phyloP scores from a whole-genome alignment of 2,113 vertebrate species.

The Tachycineta bicolor region DNA sequence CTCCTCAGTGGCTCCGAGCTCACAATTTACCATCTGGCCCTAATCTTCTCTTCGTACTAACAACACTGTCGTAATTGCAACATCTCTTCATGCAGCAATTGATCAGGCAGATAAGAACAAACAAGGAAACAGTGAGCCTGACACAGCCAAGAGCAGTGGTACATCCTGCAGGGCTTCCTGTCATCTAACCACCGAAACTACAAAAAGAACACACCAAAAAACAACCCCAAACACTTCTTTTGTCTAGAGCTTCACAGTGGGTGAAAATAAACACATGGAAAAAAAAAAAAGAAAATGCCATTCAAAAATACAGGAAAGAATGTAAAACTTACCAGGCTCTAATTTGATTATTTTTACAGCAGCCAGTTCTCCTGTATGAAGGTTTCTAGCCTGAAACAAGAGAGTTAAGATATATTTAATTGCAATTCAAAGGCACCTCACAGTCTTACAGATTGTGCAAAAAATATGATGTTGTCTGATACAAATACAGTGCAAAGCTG shows the following conservation, averaged over 20 bases:
- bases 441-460: background rate
- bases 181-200: background rate
- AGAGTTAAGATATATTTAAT: conserved; percentile 47
- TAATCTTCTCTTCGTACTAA: background rate
- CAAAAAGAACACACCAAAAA: background rate
- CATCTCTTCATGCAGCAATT: background rate
- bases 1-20: background rate
- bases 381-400: conserved; percentile 90
- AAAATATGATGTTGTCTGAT: background rate
- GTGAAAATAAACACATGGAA: conserved; percentile 24
- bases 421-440: background rate
- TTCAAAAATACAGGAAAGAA: background rate
- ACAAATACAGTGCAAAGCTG: background rate
- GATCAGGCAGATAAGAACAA: background rate
- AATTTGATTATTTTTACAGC: conserved; percentile 99
- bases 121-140: background rate
- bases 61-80: background rate
- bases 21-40: background rate
- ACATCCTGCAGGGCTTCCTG: conserved; percentile 45
- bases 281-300: background rate
- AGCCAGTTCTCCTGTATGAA: conserved; percentile 92
- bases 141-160: background rate
- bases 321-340: conserved; percentile 89
- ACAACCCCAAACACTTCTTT: background rate
- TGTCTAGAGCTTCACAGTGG: background rate